Evolutionary conservation across 53 echinoderm and acorn worm species (phyloP), one percentile per base, ranked within the genome.

Genomic region (Temnopleurus reevesii): DNA sequence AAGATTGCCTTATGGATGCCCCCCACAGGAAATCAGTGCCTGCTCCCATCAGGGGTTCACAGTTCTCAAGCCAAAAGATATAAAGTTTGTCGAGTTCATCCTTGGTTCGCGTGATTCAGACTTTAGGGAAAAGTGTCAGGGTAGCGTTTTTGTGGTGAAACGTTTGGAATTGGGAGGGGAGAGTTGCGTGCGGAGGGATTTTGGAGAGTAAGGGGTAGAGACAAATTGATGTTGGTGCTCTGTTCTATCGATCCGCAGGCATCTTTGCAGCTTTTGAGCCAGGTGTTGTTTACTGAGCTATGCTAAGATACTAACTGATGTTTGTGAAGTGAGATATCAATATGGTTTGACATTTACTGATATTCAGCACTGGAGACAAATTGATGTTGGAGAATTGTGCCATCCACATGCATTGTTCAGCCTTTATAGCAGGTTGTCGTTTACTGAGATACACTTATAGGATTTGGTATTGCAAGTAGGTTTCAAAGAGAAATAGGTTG

Each of bases 21-120:
- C 71, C 8, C 21, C 21, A 23, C 71, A 71, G 71, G 71, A 71
- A 71, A 71, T 71, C 36, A 71, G 36, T 71, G 71, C 17, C 71
- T 71, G 43, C 41, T 38, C 38, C 71, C 41, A 41, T 71, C 71
- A 41, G 17, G 15, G 1, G 0, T 23, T 71, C 9, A 9, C 15
- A 41, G 2, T 19, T 8, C 7, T 4, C 1, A 41, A 1, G 65
- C 34, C 33, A 13, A 8, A 15, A 33, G n/a, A n/a, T n/a, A n/a
- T n/a, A 65, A 41, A 71, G 71, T 71, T 41, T n/a, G 71, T 12
- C 4, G 23, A 71, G 41, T 7, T n/a, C n/a, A 71, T 21, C 43
- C 71, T 21, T 41, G 0, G 36, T 49, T 15, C 0, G n/a, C 43
- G 41, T 71, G 71, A 71, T 71, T 19, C 38, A 2, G 71, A n/a